Base-by-base conservation (phyloP, 2,113 vertebrate genomes). In the Archocentrus centrarchus region DNA sequence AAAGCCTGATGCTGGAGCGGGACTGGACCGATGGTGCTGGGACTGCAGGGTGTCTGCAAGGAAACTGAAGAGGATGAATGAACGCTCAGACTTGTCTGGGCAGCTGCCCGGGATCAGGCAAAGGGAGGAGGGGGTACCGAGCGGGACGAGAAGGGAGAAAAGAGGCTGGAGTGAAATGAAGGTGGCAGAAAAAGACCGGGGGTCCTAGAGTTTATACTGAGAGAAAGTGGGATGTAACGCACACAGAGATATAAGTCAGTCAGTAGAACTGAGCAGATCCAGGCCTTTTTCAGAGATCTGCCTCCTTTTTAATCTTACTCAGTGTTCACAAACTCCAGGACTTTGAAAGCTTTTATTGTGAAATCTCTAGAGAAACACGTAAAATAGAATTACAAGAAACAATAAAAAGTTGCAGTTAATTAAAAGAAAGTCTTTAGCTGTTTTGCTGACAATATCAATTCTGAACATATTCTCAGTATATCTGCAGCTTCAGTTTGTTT, bases 51-150 rank as follows among this genome's bases (percentile, higher is more conserved):
- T 73, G 79, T 82, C 70, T 86, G 55, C 91, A 80, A 84, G 90
- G 93, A 90, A 68, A 84, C 60, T 73, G 86, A 91, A 85, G 89
- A 91, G 93, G 90, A 95, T 75, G 90, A 94, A 96, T 90, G 92
- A 93, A 77, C 20, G 39, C 39, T 89, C 50, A 47, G 87, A 66
- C 66, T 70, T 88, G 63, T 85, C 83, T 96, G 96, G 95, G 95
- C 61, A 44, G 77, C 75, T 79, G 95, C 95, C 96, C 90, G 88
- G 91, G 30, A 75, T 84, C 90, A 85, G 92, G 89, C 75, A 92
- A 93, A 94, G 82, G 81, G 84, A 87, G 44, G 44, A 84, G 91
- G 68, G 91, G 68, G 70, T 18, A 77, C 9, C 18, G 78, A 68
- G 64, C 32, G 61, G 68, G 63, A 89, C 37, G 57, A 85, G 84